Conservation (phyloP, 2,797 vertebrate genomes). For the Gila robusta region DNA sequence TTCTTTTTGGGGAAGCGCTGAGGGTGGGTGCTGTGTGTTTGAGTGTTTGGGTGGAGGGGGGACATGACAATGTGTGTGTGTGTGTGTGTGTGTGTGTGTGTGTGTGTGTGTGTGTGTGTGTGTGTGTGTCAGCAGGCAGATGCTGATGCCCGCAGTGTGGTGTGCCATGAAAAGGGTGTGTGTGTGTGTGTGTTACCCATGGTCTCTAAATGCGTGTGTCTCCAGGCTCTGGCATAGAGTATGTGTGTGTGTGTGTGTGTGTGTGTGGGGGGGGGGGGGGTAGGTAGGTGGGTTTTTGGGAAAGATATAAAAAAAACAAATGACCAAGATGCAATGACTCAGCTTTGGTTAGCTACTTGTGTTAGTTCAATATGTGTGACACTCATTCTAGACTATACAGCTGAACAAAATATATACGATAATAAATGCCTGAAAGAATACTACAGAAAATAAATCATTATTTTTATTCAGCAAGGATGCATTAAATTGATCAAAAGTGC, state of each 20-base stretch:
- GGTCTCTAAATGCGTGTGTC: slow-evolving; percentile 47
- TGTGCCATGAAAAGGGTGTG: slow-evolving; percentile 44
- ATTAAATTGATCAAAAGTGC: neutral
- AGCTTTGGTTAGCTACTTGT: neutral
- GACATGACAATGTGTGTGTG: slow-evolving; percentile 27
- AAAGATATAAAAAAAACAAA: slow-evolving; percentile 15
- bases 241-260: slow-evolving; percentile 12
- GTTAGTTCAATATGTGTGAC: neutral
- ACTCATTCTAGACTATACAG: neutral
- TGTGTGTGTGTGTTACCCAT: slow-evolving; percentile 39
- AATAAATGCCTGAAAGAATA: neutral
- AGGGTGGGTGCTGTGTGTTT: slow-evolving; percentile 45
- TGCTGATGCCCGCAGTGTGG: slow-evolving; percentile 50
- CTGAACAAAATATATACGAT: neutral
- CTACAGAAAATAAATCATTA: neutral
- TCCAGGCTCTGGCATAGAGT: neutral
- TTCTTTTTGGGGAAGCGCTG: slow-evolving; percentile 28
- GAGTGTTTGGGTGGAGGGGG: slow-evolving; percentile 51
- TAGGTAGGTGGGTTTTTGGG: slow-evolving; percentile 12
- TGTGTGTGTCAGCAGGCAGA: slow-evolving; percentile 46
- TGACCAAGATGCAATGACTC: neutral
- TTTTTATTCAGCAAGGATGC: neutral
- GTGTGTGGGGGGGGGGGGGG: neutral
- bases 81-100: slow-evolving; percentile 25
- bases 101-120: slow-evolving; percentile 47